phyloP scores from a whole-genome alignment of 2,113 vertebrate genomes.

The Abramis brama region DNA sequence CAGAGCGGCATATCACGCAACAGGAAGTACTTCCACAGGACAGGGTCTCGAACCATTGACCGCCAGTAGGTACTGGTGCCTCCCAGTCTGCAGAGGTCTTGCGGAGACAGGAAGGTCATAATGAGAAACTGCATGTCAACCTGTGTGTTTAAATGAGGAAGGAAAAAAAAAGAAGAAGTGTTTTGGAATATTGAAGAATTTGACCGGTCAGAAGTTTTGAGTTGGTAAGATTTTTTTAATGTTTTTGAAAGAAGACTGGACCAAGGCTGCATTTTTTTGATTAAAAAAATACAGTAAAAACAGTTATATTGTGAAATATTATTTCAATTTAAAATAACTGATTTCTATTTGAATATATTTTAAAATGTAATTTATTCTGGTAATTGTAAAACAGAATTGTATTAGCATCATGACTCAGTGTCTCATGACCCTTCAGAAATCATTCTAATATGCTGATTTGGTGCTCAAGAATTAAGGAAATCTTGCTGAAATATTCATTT shows the following conservation, averaged over 20 bases:
- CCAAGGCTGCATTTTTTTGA: too few relatives aligned
- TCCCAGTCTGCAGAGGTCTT: constrained; percentile 86
- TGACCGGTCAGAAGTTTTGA: not conserved
- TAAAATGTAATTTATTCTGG: not conserved
- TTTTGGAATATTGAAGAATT: not conserved
- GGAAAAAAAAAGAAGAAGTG: not conserved
- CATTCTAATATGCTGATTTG: not conserved
- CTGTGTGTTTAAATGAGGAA: constrained; percentile 64
- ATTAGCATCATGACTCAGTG: not conserved
- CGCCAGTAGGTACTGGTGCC: constrained; percentile 87
- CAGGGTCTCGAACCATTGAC: constrained; percentile 82
- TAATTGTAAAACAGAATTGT: not conserved
- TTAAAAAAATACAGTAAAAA: not conserved
- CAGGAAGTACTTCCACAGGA: constrained; percentile 91
- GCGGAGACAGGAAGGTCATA: constrained; percentile 87
- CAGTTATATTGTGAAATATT: not conserved
- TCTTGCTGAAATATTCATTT: not conserved
- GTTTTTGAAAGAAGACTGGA: too few relatives aligned
- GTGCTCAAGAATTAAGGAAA: not conserved
- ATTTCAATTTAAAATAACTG: not conserved
- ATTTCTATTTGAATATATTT: not conserved
- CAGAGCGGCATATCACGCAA: constrained; percentile 84
- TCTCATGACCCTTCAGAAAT: not conserved
- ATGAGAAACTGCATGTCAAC: constrained; percentile 86
- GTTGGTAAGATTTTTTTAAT: too few relatives aligned